Conservation (phyloP, 2,113 vertebrate species). For the Oryzias curvinotus region DNA sequence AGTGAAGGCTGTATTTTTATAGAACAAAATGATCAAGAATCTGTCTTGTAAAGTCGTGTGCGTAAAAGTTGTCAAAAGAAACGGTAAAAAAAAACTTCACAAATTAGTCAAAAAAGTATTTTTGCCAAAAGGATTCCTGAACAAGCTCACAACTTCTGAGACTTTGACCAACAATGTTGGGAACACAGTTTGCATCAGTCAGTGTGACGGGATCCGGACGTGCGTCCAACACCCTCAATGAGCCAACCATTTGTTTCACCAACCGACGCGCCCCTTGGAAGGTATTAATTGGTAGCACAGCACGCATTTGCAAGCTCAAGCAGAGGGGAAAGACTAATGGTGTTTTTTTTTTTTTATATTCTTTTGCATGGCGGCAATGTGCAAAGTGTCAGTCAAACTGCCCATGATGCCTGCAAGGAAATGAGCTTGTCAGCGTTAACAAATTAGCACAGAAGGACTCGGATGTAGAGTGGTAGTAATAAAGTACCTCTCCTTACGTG, state of each 20-base stretch:
- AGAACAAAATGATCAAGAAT: too few species aligned
- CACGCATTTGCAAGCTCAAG: slow-evolving; percentile 42
- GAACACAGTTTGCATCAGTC: slow-evolving; percentile 63
- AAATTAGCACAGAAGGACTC: slow-evolving; percentile 47
- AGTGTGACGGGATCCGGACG: slow-evolving; percentile 54
- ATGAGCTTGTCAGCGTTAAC: slow-evolving; percentile 52
- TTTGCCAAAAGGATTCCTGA: slow-evolving; percentile 30
- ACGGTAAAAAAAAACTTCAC: background rate
- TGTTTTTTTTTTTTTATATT: background rate
- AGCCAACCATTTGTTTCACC: slow-evolving; percentile 61
- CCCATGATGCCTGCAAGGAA: slow-evolving; percentile 40
- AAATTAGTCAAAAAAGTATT: slow-evolving; percentile 6
- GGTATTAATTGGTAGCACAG: slow-evolving; percentile 58
- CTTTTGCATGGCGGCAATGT: slow-evolving; percentile 27
- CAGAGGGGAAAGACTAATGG: slow-evolving; percentile 40
- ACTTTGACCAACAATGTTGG: slow-evolving; percentile 62
- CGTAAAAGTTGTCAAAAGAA: too few species aligned
- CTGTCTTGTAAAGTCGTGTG: too few species aligned
- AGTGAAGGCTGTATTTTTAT: too few species aligned
- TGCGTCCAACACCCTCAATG: slow-evolving; percentile 28
- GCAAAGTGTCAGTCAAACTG: slow-evolving; percentile 60
- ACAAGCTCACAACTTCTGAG: slow-evolving; percentile 61
- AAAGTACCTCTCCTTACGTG: slow-evolving; percentile 14
- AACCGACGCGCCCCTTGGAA: slow-evolving; percentile 43
- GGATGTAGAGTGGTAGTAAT: slow-evolving; percentile 14